Evolutionary conservation across 2,888 invertebrate genomes (phyloP), one percentile per base, ranked within the genome.

Genomic region (Pantelozetes paolii): DNA sequence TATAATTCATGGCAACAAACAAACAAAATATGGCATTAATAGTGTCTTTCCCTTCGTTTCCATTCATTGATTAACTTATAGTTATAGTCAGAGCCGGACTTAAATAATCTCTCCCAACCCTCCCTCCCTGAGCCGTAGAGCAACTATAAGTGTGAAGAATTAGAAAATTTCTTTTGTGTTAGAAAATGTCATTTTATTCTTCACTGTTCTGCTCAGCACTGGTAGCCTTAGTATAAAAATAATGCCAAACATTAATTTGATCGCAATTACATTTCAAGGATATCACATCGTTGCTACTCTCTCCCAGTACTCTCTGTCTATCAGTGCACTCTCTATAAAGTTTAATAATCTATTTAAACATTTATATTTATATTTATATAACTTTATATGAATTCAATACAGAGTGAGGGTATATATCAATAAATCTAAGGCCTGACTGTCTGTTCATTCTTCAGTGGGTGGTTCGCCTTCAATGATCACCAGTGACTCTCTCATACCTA

Each of bases 211-310:
- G 36, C 36, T 20, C 20, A 50, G 50, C n/a, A 23, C 20, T 50
- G 50, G 50, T 40, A 69, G 69, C 69, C 32, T 40, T 45, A 9
- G 69, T 1, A 36, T 36, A 23, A 18, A 50, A 2, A 6, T 45
- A 40, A 69, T 45, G 26, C n/a, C 40, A 69, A 45, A 45, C 69
- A 45, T 69, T 69, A 45, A 45, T 69, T 40, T 45, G 15, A 69
- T 28, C 30, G 59, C 59, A 59, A 59, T 59, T 59, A 59, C 59
- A 59, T 59, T 59, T 59, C 59, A 59, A 59, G 59, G 59, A 59
- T 59, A 59, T 59, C 59, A 59, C 69, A 40, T 69, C 36, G 36
- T 40, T 40, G 42, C 26, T 40, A 40, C 32, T 32, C 45, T 69
- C 69, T 69, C 6, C 5, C 50, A 20, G 20, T 50, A 6, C n/a